Conservation (phyloP, 2,797 vertebrate species). For the Fundulus diaphanus region DNA sequence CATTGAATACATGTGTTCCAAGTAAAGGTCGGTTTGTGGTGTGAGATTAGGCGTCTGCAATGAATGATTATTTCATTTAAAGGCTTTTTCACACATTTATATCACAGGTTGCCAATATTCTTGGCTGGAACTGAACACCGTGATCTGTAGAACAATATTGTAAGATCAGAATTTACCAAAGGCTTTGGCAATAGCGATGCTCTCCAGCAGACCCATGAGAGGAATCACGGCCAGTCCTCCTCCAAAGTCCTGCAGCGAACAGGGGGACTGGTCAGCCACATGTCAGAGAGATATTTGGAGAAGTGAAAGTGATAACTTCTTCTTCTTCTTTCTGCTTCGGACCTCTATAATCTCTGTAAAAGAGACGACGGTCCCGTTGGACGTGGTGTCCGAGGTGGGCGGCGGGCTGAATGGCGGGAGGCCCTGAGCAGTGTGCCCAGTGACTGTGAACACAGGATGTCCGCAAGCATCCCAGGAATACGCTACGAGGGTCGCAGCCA, state of each 20-base stretch:
- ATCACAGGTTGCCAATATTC: background rate
- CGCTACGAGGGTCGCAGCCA: constrained; percentile 84
- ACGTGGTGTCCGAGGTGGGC: constrained; percentile 77
- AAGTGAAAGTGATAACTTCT: constrained; percentile 34
- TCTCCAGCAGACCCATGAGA: constrained; percentile 93
- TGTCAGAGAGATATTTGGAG: background rate
- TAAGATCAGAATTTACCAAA: constrained; percentile 82
- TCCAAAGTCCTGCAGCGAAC: constrained; percentile 85
- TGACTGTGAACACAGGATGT: constrained; percentile 85
- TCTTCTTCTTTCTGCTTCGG: constrained; percentile 2
- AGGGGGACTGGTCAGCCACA: constrained; percentile 17
- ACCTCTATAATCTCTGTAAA: constrained; percentile 84
- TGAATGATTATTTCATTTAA: background rate
- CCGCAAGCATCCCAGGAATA: constrained; percentile 84
- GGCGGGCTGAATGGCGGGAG: constrained; percentile 85
- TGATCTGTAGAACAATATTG: too few relatives aligned
- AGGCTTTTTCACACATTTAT: background rate
- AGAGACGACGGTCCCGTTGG: constrained; percentile 82
- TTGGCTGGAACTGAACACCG: background rate
- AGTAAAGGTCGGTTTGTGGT: background rate
- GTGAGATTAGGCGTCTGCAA: background rate
- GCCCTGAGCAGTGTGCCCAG: constrained; percentile 84
- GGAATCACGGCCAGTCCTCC: constrained; percentile 90
- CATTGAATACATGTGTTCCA: background rate
- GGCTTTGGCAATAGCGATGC: constrained; percentile 91